Evolutionary conservation across 1,140 invertebrate genomes (phyloP), one percentile per base, ranked within the genome.

Genomic region (Cotesia typhae): DNA sequence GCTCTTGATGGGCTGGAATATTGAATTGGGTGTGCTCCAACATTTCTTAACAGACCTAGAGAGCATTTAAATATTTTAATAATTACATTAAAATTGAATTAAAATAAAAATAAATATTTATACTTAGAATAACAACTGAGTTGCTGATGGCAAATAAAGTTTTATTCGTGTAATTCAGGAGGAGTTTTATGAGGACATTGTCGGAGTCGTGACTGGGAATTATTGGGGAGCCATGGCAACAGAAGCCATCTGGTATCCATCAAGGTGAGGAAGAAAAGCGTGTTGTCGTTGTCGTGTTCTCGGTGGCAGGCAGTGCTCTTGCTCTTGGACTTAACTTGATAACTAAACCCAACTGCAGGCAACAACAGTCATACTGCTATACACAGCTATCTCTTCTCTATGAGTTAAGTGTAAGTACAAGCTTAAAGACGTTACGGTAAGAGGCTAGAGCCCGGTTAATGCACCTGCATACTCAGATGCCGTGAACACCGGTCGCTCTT

Each of bases 401-500:
- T 1, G 28, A 28, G 28, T 28, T 28, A 28, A 28, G 28, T 28
- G 28, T 28, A 28, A 28, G 67, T 78, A 77, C 75, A 76, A 70
- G 75, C 75, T 72, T 73, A 38, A 57, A 71, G 66, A 75, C 80
- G 82, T 84, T 82, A 83, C 81, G 81, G 79, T 84, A 78, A 80
- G 82, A 71, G 70, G 64, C 71, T 75, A 78, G 81, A 82, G 82
- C 82, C 80, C 83, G 82, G 82, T 84, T 83, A 83, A 84, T 84
- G 83, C 83, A 84, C 83, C 83, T 84, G 81, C 81, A 81, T 79
- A 78, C 75, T 79, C 77, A 77, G 73, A 74, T 67, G 70, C 72
- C 70, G 75, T 76, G 75, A 76, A 76, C 72, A 70, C 63, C 70
- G 59, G 47, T 17, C 67, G 63, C 38, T 74, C 68, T 76, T 76